These are phyloP conservation scores for Isaurus tuberculatus DNA, from an alignment of 92 coral and sea anemone species.

Conservation along the genomic window DNA sequence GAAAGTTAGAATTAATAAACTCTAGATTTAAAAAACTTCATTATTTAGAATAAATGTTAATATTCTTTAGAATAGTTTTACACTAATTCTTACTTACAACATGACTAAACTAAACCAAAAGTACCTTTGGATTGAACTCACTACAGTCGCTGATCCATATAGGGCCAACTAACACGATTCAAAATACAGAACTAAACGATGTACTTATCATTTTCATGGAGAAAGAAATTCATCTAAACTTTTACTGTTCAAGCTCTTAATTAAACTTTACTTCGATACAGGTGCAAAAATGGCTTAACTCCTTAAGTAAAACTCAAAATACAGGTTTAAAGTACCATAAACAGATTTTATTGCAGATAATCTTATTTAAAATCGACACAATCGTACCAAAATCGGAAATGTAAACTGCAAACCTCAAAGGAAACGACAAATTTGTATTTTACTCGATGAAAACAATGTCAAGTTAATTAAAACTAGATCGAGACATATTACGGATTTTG, in stretches of 20 bases:
- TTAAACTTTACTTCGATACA: conserved; percentile 20
- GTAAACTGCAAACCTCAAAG: conserved; percentile 15
- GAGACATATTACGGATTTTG: conserved; percentile 8
- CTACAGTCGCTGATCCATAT: neutral
- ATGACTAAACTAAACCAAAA: neutral
- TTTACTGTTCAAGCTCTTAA: conserved; percentile 24
- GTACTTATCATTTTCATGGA: neutral
- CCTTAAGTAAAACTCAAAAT: conserved; percentile 36
- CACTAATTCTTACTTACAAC: neutral
- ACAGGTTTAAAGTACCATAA: conserved; percentile 14
- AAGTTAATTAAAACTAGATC: conserved; percentile 47
- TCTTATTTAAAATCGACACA: conserved; percentile 35
- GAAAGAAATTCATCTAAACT: neutral
- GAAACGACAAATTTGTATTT: conserved; percentile 26
- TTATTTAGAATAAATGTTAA: neutral
- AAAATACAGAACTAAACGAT: neutral
- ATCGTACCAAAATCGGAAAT: conserved; percentile 38
- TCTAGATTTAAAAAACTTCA: no score
- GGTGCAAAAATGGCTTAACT: conserved; percentile 14
- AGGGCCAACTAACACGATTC: neutral
- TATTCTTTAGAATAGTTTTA: neutral
- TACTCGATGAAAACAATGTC: conserved; percentile 18
- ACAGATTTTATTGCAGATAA: conserved; percentile 33
- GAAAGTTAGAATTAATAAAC: neutral
- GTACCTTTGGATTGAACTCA: neutral